A percentile compares a stretch with the other conserved stretches of the same genome.
These are phyloP conservation scores for Homalodisca vitripennis DNA, from an alignment of 1,140 invertebrate species.

Conservation along the genomic window DNA sequence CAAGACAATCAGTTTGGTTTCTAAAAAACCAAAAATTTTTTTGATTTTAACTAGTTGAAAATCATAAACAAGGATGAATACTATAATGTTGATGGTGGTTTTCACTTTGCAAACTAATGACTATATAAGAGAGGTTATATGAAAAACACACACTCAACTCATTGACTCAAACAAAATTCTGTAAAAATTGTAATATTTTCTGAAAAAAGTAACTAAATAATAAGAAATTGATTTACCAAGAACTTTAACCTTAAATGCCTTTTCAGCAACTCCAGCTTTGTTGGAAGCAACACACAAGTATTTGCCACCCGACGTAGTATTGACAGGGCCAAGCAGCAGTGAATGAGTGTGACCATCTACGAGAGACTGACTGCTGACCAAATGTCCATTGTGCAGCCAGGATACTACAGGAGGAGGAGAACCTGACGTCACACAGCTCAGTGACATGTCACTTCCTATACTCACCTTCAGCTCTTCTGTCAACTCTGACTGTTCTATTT, in stretches of 20 bases:
- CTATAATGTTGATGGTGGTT: too few relatives aligned
- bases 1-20: too few relatives aligned
- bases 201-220: not conserved
- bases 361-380: not conserved
- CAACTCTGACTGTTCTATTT: constrained; percentile 29
- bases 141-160: too few relatives aligned
- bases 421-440: constrained; percentile 32
- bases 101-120: too few relatives aligned
- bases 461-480: constrained; percentile 33
- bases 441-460: constrained; percentile 17
- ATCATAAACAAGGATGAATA: too few relatives aligned
- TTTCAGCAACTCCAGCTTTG: constrained; percentile 41
- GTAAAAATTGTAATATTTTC: too few relatives aligned
- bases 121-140: too few relatives aligned
- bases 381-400: constrained; percentile 39
- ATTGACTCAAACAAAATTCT: too few relatives aligned
- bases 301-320: constrained; percentile 33
- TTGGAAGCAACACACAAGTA: constrained; percentile 44
- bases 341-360: constrained; percentile 11
- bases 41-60: too few relatives aligned
- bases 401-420: constrained; percentile 32
- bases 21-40: too few relatives aligned
- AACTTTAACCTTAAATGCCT: constrained; percentile 38
- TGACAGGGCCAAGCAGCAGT: constrained; percentile 6
- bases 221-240: constrained; percentile 34